Evolutionary conservation across 2,888 invertebrate species (phyloP).

Genomic region (Glyphotaelius pellucidus): DNA sequence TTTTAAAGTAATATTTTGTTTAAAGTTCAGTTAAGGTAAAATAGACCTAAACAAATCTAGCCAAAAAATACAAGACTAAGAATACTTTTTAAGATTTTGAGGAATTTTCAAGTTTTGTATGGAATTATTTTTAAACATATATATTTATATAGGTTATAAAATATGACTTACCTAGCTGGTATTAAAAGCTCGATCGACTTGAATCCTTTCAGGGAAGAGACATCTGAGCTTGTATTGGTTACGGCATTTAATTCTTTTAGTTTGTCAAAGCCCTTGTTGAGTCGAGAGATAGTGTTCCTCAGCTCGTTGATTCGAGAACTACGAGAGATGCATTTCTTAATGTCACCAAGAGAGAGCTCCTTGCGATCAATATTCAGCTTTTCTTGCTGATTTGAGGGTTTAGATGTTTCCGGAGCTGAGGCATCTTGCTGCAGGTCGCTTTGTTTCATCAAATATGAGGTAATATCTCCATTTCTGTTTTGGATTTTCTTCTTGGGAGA

Average conservation of each 20-base stretch:
- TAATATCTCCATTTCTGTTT: slow-evolving; percentile 49
- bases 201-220: slow-evolving; percentile 81
- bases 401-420: slow-evolving; percentile 41
- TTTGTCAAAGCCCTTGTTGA: slow-evolving; percentile 81
- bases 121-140: neutral
- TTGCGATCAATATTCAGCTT: slow-evolving; percentile 74
- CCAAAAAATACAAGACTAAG: neutral
- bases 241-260: slow-evolving; percentile 73
- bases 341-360: slow-evolving; percentile 83
- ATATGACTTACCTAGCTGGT: slow-evolving; percentile 80
- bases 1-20: too few species aligned
- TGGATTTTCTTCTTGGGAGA: slow-evolving; percentile 69
- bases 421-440: slow-evolving; percentile 62
- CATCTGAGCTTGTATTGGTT: slow-evolving; percentile 71
- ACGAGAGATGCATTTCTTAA: slow-evolving; percentile 81
- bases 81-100: too few species aligned
- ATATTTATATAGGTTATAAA: neutral
- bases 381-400: neutral
- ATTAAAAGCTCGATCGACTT: slow-evolving; percentile 87
- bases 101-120: too few species aligned
- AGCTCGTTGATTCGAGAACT: slow-evolving; percentile 84
- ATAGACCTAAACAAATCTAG: neutral
- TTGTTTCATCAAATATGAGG: slow-evolving; percentile 67
- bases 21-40: neutral
- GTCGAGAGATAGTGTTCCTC: slow-evolving; percentile 81